Base-by-base conservation (phyloP, 2,797 vertebrate species). In the Manis crassicaudata region DNA sequence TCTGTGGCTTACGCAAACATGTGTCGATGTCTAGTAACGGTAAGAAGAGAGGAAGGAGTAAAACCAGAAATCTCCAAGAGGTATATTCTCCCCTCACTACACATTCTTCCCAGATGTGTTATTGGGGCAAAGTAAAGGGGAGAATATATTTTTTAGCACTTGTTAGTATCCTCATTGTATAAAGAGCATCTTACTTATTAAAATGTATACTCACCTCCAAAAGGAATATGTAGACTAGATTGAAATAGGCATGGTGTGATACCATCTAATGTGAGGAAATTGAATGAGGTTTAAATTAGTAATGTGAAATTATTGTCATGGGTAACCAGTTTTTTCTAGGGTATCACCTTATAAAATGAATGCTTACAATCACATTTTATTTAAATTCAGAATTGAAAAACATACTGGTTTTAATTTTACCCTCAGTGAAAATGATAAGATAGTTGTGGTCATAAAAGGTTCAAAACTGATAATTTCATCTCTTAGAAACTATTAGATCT, bases 1-100 rank as follows among this genome's bases (percentile, higher is more conserved):
- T 99, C 99, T 0, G 99, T 99, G 98, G 99, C 99, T 0, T 99
- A 99, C 1, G 99, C 99, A 97, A 99, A 99, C 98, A 99, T 99
- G 99, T 99, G 99, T 98, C 99, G 99, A 88, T 99, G 99, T 98
- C 99, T 99, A 2, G 99, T 99, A 81, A 99, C 99, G 97, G 99
- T 99, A 98, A 98, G 99, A 96, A 97, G 79, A 8, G 0, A 85
- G 62, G 97, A 97, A 92, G 3, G 25, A 85, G 95, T 67, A 96
- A 87, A 27, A 75, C 89, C 5, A 63, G 92, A 96, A 90, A n/a
- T 3, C 93, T 79, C 50, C 87, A 83, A 68, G 81, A 97, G 73
- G 91, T 85, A 92, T 94, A 60, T 7, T 88, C 43, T 97, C 92
- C 95, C 97, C 96, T 95, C 94, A 37, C 95, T 95, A 67, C 73